phyloP scores from a whole-genome alignment of 2,888 invertebrate genomes.

The Pyrrhia umbra region DNA sequence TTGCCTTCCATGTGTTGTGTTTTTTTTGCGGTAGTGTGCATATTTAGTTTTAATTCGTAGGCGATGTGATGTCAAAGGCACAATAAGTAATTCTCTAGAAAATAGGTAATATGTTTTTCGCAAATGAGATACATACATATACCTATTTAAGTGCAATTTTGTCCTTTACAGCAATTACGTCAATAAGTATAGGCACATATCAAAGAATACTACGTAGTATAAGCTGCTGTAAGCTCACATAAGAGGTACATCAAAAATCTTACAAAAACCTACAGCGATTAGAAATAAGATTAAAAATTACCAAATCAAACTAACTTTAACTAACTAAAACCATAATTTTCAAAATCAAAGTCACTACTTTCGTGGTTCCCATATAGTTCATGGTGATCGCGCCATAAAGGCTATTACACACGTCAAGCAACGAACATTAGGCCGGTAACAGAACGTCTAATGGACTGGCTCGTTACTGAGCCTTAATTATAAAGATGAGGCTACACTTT shows the following conservation, averaged over 20 bases:
- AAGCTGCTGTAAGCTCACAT: too few species aligned
- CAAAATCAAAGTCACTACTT: conserved; percentile 43
- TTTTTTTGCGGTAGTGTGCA: conserved; percentile 18
- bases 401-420: conserved; percentile 73
- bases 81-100: conserved; percentile 15
- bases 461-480: conserved; percentile 80
- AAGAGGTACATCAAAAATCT: too few species aligned
- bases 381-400: conserved; percentile 62
- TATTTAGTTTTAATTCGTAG: conserved; percentile 32
- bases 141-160: background rate
- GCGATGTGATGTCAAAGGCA: conserved; percentile 25
- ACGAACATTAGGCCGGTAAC: conserved; percentile 76
- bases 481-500: conserved; percentile 71
- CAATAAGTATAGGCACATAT: too few species aligned
- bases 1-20: conserved; percentile 28
- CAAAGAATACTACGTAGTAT: too few species aligned
- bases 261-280: background rate
- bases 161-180: background rate
- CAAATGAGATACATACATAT: background rate
- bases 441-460: conserved; percentile 75
- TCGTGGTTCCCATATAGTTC: conserved; percentile 59
- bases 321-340: conserved; percentile 41
- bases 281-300: conserved; percentile 1
- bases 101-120: background rate
- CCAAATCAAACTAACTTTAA: conserved; percentile 13